phyloP scores from a whole-genome alignment of 2,113 vertebrate species.

The Vulpes vulpes region DNA sequence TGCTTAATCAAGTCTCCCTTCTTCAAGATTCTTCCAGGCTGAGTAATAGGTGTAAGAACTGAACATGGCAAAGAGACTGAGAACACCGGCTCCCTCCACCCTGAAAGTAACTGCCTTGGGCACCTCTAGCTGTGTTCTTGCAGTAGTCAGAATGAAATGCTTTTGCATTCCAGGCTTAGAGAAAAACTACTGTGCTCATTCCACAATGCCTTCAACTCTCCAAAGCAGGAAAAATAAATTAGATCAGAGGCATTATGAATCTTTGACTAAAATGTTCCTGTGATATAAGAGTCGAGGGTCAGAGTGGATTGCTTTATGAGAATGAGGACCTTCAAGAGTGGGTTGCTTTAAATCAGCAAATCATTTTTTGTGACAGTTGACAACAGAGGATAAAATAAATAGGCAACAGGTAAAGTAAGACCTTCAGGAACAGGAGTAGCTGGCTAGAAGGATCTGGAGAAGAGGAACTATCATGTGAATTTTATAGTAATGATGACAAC shows the following conservation, averaged over 20 bases:
- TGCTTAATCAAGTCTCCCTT: background rate
- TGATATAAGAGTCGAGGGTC: background rate
- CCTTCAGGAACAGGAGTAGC: background rate
- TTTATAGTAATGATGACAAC: background rate
- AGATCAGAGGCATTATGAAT: background rate
- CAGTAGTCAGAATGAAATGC: background rate
- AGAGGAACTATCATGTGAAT: background rate
- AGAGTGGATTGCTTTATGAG: background rate
- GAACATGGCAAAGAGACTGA: background rate
- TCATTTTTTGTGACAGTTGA: background rate
- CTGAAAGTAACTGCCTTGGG: too few species aligned
- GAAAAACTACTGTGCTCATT: background rate
- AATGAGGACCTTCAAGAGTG: background rate
- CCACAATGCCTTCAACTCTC: background rate
- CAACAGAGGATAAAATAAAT: background rate
- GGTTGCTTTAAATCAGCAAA: background rate
- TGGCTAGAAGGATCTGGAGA: background rate
- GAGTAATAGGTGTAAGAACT: background rate
- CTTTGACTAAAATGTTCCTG: background rate
- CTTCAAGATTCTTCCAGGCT: background rate
- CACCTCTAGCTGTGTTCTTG: background rate
- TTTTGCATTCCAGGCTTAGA: background rate
- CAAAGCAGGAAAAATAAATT: background rate
- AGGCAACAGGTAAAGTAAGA: accelerated
- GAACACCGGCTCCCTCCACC: accelerated